Percentiles rank a stretch among this genome's conserved stretches.
These are phyloP conservation scores for Pilophorus perplexus DNA, from an alignment of 2,888 invertebrate genomes.

Conservation along the genomic window DNA sequence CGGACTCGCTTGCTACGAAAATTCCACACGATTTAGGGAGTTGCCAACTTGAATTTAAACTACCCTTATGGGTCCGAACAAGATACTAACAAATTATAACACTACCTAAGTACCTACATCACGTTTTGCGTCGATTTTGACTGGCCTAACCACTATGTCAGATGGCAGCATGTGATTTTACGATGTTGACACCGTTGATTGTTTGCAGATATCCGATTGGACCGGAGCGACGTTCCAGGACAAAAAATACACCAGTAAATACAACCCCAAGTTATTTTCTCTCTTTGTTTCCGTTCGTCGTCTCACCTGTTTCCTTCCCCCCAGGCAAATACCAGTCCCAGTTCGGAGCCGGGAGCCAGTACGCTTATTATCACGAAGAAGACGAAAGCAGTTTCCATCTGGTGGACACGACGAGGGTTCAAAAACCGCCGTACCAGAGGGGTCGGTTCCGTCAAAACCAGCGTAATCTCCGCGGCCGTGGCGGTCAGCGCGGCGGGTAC, in stretches of 20 bases:
- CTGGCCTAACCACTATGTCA: too few relatives aligned
- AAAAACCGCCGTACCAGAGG: constrained; percentile 89
- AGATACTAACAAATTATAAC: too few relatives aligned
- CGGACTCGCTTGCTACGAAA: too few relatives aligned
- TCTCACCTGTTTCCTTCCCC: background rate
- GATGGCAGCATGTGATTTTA: too few relatives aligned
- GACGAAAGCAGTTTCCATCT: constrained; percentile 98
- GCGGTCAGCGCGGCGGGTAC: constrained; percentile 61
- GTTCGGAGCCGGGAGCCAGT: constrained; percentile 92
- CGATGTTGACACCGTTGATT: too few relatives aligned
- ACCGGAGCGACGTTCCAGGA: constrained; percentile 89
- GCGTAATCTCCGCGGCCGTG: constrained; percentile 69
- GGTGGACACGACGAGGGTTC: constrained; percentile 88
- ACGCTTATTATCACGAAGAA: constrained; percentile 98
- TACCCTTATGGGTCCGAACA: too few relatives aligned
- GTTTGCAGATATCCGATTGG: constrained; percentile 95
- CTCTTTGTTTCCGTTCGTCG: background rate
- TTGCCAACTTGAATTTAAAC: too few relatives aligned
- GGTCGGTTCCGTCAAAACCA: constrained; percentile 82
- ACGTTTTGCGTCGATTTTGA: too few relatives aligned
- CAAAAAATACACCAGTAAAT: constrained; percentile 86
- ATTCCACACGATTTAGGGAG: too few relatives aligned
- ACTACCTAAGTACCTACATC: too few relatives aligned
- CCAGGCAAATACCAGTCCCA: constrained; percentile 86
- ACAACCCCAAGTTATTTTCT: background rate